Evolutionary conservation across 2,113 vertebrate genomes (phyloP), one percentile per base, ranked within the genome.

Genomic region (Synchiropus splendidus): DNA sequence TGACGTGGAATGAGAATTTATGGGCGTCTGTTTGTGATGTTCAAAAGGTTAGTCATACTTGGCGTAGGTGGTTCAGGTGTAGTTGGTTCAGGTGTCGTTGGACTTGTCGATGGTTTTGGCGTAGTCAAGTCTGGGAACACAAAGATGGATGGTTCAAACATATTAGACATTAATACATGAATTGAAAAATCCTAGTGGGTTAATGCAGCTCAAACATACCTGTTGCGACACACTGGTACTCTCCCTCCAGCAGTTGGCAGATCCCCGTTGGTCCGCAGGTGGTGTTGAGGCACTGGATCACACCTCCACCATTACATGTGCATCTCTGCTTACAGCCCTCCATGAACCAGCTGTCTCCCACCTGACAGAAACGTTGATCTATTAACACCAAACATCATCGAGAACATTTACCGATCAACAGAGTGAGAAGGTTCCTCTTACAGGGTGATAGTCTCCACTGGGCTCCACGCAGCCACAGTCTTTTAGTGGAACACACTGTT

Each of bases 391-490:
- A 27, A 27, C 4, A 5, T 8, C 21, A 27, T 8, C 4, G 21
- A 27, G 21, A 27, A 27, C 4, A 5, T 4, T 27, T 5, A 27
- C 8, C 8, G 21, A 4, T 27, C 21, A 27, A 27, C 21, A 5
- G 21, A 27, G 21, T 27, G 21, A 27, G 8, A 27, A 8, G 8
- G 21, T 27, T 27, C 4, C 21, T 73, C 85, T 85, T 37, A 87
- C 84, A 16, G 83, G 81, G 44, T 82, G 79, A 42, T 87, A 86
- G 11, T 13, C 45, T 32, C 79, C 83, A 2, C 48, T 45, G 14
- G 47, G 6, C 45, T 84, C 80, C 14, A 78, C 61, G 39, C 87
- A 89, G 52, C 83, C 81, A 9, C 86, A 89, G 67, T 86, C 83
- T 56, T 63, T 81, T 30, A 80, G 50, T 1, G 75, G 39, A 11